Percentiles rank a stretch among this genome's conserved stretches.
Evolutionary conservation across 2,797 vertebrate species (phyloP).

Genomic region (Rhinichthys osculus): DNA sequence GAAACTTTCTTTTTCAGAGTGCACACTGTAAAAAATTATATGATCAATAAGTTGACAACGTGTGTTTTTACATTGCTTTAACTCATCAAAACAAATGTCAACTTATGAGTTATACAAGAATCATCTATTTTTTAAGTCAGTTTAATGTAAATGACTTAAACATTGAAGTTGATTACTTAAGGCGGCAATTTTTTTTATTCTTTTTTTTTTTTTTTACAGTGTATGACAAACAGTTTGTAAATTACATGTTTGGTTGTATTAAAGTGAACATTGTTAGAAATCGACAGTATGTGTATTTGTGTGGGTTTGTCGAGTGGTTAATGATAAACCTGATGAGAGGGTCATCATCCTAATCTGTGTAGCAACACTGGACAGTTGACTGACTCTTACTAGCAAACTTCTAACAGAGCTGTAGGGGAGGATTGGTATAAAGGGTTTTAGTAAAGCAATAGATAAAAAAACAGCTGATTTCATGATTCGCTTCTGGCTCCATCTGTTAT

Average conservation of each 20-base stretch:
- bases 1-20: neutral
- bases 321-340: slow-evolving; percentile 58
- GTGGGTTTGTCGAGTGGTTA: slow-evolving; percentile 49
- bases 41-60: no score
- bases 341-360: slow-evolving; percentile 45
- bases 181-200: no score
- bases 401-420: neutral
- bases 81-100: no score
- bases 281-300: neutral
- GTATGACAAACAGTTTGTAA: neutral
- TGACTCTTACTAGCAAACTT: neutral
- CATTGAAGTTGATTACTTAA: no score
- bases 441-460: slow-evolving; percentile 2
- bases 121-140: no score
- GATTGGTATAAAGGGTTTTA: neutral
- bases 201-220: no score
- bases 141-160: no score
- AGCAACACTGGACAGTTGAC: slow-evolving; percentile 37
- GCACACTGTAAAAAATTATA: no score
- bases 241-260: neutral
- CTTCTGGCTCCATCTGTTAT: slow-evolving; percentile 29
- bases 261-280: neutral
- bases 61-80: no score
- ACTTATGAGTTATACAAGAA: no score
- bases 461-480: slow-evolving; percentile 22